Base-by-base conservation (phyloP, 2,113 vertebrate species). In the Pachyramphus minor region DNA sequence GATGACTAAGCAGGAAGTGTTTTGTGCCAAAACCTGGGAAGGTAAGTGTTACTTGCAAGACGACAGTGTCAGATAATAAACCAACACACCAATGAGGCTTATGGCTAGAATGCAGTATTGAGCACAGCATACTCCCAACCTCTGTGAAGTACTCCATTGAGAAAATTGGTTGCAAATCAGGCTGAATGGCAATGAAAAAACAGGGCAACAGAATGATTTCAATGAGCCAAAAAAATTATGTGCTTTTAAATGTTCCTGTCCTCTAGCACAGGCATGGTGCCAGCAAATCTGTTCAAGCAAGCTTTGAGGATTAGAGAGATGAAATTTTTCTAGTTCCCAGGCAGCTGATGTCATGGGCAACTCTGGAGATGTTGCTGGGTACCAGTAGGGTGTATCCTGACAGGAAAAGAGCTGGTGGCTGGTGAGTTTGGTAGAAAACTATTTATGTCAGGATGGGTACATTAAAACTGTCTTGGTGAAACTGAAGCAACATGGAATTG, bases 221-320 rank as follows among this genome's bases (percentile, higher is more conserved):
- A 96, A 96, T 96, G 97, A 98, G 97, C 96, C 97, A 98, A 97
- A 97, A 97, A 98, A 97, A 55, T 81, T 71, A 95, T 97, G 95
- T 84, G 96, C 94, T 96, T 98, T 97, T 91, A 93, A 97, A 96
- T 94, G 97, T 87, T 95, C 96, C 92, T 87, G 92, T 95, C 96
- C 97, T 96, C 13, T 31, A 95, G 94, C 42, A 44, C 76, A 86
- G 89, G 92, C 95, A 59, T 2, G 24, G 69, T 91, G 97, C 97
- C 96, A 97, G 89, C 93, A 94, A 96, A 96, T 94, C 88, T 85
- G 96, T 92, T 97, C 85, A 82, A 85, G 87, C 87, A 95, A 93
- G 96, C 87, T 78, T 76, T 55, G 79, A 96, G 93, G 74, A 95
- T 95, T 89, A 74, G 14, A 20, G 58, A 58, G 3, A 95, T 89